phyloP scores from a whole-genome alignment of 2,113 vertebrate species.

The Stegastes partitus region DNA sequence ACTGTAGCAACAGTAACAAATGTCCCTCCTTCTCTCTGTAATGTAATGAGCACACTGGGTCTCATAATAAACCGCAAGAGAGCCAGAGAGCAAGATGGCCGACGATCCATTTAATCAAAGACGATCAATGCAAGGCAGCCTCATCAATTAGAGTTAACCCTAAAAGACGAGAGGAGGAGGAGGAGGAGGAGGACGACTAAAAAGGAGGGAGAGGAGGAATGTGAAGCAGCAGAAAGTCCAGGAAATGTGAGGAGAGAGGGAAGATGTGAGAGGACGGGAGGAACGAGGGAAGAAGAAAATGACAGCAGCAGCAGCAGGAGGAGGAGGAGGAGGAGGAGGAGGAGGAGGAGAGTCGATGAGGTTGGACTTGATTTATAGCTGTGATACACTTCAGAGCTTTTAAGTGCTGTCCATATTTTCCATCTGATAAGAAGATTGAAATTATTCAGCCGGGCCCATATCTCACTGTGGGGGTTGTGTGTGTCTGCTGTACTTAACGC shows the following conservation, averaged over 20 bases:
- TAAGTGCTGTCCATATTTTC: slow-evolving; percentile 79
- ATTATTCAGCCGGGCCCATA: slow-evolving; percentile 59
- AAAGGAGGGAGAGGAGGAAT: not conserved
- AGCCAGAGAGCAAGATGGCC: slow-evolving; percentile 62
- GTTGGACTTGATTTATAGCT: slow-evolving; percentile 72
- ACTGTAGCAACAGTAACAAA: slow-evolving; percentile 39
- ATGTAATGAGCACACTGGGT: slow-evolving; percentile 57
- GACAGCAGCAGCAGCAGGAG: slow-evolving; percentile 8
- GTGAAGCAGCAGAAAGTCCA: not conserved
- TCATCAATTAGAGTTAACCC: slow-evolving; percentile 76
- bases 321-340: not conserved
- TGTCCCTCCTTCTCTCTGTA: slow-evolving; percentile 44
- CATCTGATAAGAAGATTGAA: slow-evolving; percentile 76
- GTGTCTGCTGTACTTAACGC: not conserved
- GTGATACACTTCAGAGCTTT: slow-evolving; percentile 75
- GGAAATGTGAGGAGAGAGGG: slow-evolving; percentile 1
- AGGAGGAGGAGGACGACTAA: no score
- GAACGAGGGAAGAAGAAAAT: slow-evolving; percentile 10
- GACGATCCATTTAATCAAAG: slow-evolving; percentile 77
- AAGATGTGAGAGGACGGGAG: slow-evolving; percentile 8
- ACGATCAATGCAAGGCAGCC: slow-evolving; percentile 63
- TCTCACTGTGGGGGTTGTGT: slow-evolving; percentile 20
- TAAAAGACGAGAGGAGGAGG: slow-evolving; percentile 20
- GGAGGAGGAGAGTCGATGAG: slow-evolving; percentile 37
- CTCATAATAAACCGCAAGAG: slow-evolving; percentile 55